Evolutionary conservation across 2,888 invertebrate genomes (phyloP).

Genomic region (Trypoxylon attenuatum): DNA sequence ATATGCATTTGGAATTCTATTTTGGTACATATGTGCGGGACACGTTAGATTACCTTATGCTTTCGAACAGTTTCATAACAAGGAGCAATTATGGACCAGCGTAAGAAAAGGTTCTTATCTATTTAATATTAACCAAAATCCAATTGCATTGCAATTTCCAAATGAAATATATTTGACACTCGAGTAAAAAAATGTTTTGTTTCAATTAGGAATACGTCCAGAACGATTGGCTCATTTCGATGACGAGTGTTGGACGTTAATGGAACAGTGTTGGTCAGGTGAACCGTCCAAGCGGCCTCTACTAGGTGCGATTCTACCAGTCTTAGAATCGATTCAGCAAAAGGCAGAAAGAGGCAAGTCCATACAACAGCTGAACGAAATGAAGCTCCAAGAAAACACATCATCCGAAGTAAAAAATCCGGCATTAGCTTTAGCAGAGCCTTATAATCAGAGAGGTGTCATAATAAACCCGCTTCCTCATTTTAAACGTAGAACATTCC

Average conservation of each 20-base stretch:
- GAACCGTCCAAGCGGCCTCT: conserved; percentile 84
- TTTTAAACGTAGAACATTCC: conserved; percentile 56
- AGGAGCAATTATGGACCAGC: conserved; percentile 90
- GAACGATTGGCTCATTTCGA: conserved; percentile 85
- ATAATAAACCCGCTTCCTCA: conserved; percentile 54
- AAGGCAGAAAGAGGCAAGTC: conserved; percentile 68
- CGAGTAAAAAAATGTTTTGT: neutral
- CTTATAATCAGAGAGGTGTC: conserved; percentile 70
- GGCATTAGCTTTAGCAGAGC: conserved; percentile 66
- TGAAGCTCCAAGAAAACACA: conserved; percentile 51
- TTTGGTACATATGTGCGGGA: conserved; percentile 93
- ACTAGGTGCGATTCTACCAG: conserved; percentile 85
- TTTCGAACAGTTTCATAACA: conserved; percentile 89
- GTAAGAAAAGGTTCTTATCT: conserved; percentile 90
- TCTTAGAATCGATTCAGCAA: conserved; percentile 77
- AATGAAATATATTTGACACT: neutral
- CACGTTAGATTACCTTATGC: conserved; percentile 85
- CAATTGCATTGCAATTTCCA: neutral
- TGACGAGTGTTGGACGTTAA: conserved; percentile 87
- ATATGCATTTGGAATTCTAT: conserved; percentile 92
- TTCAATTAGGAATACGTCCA: conserved; percentile 83
- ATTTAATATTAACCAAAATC: no score
- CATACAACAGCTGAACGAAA: conserved; percentile 51
- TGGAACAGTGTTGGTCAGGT: conserved; percentile 89
- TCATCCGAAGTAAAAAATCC: conserved; percentile 56